Evolutionary conservation across 2,113 vertebrate species (phyloP).

Genomic region (human (Homo sapiens)): GRCh38 chr1:232371501-232372000

Average conservation of each 20-base stretch:
- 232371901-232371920: slow-evolving; percentile 52
- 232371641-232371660: not conserved
- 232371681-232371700: rapidly evolving
- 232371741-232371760: too few species aligned
- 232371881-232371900: slow-evolving; percentile 75
- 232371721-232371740: not conserved
- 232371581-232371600: not conserved
- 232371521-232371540: not conserved
- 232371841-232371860: slow-evolving; percentile 49
- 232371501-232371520: not conserved
- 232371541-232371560: too few species aligned
- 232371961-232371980: not conserved
- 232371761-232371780: not conserved
- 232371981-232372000: not conserved
- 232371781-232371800: rapidly evolving
- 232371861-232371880: slow-evolving; percentile 2
- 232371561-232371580: not conserved
- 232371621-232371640: not conserved
- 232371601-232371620: not conserved
- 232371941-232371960: slow-evolving; percentile 54
- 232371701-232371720: rapidly evolving
- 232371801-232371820: not conserved
- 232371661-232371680: not conserved
- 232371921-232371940: slow-evolving; percentile 75
- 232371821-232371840: not conserved